A percentile compares a stretch with the other conserved stretches of the same genome.
These are phyloP conservation scores for Atrichornis clamosus DNA, from an alignment of 2,113 vertebrate genomes.

Conservation along the genomic window DNA sequence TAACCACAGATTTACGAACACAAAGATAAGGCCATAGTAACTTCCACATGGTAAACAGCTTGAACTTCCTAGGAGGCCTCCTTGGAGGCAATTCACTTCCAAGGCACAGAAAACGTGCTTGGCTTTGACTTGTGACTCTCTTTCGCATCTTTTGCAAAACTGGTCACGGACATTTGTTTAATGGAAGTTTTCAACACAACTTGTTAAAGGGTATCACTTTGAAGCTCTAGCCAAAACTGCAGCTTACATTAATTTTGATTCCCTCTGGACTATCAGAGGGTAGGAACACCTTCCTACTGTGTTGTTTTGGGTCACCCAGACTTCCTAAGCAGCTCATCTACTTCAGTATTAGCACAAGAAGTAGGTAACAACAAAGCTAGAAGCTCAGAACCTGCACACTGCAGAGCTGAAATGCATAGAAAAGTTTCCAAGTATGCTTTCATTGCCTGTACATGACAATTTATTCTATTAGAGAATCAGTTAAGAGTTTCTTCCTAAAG, in stretches of 20 bases:
- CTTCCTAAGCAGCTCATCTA: background rate
- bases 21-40: background rate
- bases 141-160: background rate
- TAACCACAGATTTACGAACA: background rate
- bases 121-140: background rate
- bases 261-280: background rate
- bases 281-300: background rate
- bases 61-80: background rate
- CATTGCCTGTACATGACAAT: background rate
- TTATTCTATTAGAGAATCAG: background rate
- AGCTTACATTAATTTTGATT: background rate
- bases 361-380: background rate
- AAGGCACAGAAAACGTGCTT: background rate
- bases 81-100: background rate
- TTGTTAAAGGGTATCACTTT: background rate
- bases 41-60: background rate
- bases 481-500: background rate
- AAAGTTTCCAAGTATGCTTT: background rate
- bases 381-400: background rate
- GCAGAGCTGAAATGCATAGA: background rate
- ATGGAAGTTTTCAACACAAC: background rate
- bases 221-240: background rate
- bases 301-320: background rate
- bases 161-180: background rate
- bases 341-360: background rate